Conservation (phyloP, 2,113 vertebrate species). For the Butorides virescens region DNA sequence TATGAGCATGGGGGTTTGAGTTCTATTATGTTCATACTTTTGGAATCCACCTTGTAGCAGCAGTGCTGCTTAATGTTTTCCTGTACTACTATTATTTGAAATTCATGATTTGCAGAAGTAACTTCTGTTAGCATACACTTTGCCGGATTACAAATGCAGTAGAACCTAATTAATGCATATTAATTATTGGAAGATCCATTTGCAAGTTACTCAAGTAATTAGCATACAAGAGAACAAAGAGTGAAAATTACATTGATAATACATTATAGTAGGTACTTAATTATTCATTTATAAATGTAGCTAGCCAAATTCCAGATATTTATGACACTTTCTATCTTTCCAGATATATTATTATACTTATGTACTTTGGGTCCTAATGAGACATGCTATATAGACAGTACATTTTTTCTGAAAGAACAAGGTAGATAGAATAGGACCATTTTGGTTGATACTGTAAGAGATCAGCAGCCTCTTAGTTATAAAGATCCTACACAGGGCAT, state of each 20-base stretch:
- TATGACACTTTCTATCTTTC: not conserved
- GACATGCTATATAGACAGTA: not conserved
- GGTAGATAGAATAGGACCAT: not conserved
- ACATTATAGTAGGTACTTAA: not conserved
- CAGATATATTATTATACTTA: not conserved
- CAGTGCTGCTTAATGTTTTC: not conserved
- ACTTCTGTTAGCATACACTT: not conserved
- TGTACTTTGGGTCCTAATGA: not conserved
- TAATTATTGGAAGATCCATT: not conserved
- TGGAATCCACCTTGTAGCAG: not conserved
- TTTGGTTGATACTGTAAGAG: not conserved
- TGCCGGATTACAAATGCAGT: not conserved
- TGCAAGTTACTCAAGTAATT: not conserved
- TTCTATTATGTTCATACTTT: not conserved
- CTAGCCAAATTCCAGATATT: not conserved
- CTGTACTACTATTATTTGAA: not conserved
- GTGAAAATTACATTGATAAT: not conserved
- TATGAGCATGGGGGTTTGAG: rapidly evolving
- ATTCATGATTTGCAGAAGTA: not conserved
- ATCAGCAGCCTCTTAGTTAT: not conserved
- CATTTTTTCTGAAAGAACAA: not conserved
- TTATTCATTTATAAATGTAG: not conserved
- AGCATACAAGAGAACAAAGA: not conserved
- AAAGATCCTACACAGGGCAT: not conserved
- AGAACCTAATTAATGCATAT: not conserved